Conservation (phyloP, 2,113 vertebrate species). For the Microtus montanus region DNA sequence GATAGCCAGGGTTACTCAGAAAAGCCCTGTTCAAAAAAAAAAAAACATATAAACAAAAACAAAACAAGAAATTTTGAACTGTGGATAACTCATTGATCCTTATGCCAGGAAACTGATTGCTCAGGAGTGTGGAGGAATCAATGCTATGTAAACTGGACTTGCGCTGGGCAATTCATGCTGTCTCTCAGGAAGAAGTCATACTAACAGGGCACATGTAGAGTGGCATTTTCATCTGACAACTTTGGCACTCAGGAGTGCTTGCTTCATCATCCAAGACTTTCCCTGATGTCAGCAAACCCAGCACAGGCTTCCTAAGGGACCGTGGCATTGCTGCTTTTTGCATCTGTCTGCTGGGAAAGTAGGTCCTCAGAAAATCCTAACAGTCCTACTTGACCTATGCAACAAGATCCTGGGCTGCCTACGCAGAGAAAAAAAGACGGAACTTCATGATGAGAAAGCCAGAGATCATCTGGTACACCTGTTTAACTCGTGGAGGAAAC, state of each 20-base stretch:
- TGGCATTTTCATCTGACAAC: not conserved
- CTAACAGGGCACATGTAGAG: not conserved
- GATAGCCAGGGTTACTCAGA: not conserved
- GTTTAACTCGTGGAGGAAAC: not conserved
- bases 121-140: not conserved
- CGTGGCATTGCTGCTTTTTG: not conserved
- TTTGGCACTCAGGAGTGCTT: not conserved
- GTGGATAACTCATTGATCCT: not conserved
- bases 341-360: not conserved
- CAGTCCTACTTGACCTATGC: not conserved
- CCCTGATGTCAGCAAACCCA: not conserved
- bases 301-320: not conserved
- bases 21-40: not conserved
- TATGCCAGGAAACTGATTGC: not conserved
- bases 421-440: not conserved
- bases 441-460: not conserved
- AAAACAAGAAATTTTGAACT: conserved; percentile 1
- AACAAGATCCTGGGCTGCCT: not conserved
- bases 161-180: not conserved
- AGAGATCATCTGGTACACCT: not conserved
- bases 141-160: not conserved
- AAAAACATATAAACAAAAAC: no score
- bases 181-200: not conserved
- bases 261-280: not conserved
- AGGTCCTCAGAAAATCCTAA: not conserved